These are phyloP conservation scores for Adelosebastes latens DNA, from an alignment of 2,797 vertebrate genomes.

Conservation along the genomic window DNA sequence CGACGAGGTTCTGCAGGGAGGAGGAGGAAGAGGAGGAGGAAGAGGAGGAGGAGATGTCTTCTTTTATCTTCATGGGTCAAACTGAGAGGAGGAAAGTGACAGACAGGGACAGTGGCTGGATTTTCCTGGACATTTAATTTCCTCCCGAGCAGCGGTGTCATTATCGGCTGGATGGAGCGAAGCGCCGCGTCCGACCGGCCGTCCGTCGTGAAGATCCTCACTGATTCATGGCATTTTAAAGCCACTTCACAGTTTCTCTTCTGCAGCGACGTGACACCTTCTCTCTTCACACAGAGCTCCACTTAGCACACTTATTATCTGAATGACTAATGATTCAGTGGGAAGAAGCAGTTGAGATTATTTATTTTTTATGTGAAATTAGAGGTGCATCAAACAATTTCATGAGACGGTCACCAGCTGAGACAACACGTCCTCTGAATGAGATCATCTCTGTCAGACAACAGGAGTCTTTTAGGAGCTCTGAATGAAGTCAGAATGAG, in stretches of 20 bases:
- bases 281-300: not conserved
- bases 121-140: constrained; percentile 69
- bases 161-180: constrained; percentile 25
- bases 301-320: not conserved
- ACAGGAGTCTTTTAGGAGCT: not conserved
- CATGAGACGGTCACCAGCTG: not conserved
- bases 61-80: constrained; percentile 33
- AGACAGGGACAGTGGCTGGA: constrained; percentile 27
- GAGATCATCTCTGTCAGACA: not conserved
- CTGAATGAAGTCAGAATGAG: not conserved
- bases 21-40: not conserved
- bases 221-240: not conserved
- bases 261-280: not conserved
- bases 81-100: constrained; percentile 43
- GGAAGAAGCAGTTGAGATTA: not conserved
- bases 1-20: not conserved
- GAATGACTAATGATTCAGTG: not conserved
- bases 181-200: not conserved
- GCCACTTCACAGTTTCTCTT: not conserved
- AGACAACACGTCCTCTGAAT: not conserved
- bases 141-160: constrained; percentile 43
- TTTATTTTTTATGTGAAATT: not conserved
- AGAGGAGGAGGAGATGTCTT: constrained; percentile 2
- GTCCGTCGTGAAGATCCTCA: not conserved
- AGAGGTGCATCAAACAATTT: not conserved